Base-by-base conservation (phyloP, 1,140 invertebrate species). In the Temnothorax curvispinosus region DNA sequence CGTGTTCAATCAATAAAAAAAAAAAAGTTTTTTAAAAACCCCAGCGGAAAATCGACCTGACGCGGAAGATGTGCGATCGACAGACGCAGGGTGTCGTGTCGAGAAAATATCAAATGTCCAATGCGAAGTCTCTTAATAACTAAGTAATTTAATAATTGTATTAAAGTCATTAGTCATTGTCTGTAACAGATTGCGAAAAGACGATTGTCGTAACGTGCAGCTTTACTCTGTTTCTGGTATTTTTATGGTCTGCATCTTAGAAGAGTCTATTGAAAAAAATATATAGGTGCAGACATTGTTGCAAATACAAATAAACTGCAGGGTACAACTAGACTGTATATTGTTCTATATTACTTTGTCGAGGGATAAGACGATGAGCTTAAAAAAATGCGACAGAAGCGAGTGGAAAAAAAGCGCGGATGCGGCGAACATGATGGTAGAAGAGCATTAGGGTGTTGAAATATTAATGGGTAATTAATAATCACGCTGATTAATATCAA, bases 391-490 rank as follows among this genome's bases (percentile, higher is more conserved):
- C 32, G 52, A 47, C 64, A 56, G 52, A 87, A 76, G 15, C 69
- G 32, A 69, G 64, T 5, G 44, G 35, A 67, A 86, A 85, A 86
- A 78, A 86, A 87, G 44, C 18, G 50, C 9, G 74, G 54, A 85
- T n/a, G 35, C 82, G 71, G 62, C 50, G 47, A 78, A 38, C 35
- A 85, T 52, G 62, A 85, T 54, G 35, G 15, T 52, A 65, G 21
- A 76, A 21, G 72, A 85, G 74, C 18, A n/a, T 74, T 44, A 38
- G 38, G 41, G 11, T n/a, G 54, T 38, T 82, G 80, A 69, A 84
- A 74, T 84, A 84, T 84, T 84, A 84, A 74, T 71, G 80, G 41
- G 67, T 84, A 84, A 84, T 84, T 84, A 84, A 84, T 84, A 84
- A 82, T 69, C 64, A n/a, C 56, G 67, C 80, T 74, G 67, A 84